phyloP scores from a whole-genome alignment of 2,888 invertebrate genomes.

The Ormyrus nitidulus region DNA sequence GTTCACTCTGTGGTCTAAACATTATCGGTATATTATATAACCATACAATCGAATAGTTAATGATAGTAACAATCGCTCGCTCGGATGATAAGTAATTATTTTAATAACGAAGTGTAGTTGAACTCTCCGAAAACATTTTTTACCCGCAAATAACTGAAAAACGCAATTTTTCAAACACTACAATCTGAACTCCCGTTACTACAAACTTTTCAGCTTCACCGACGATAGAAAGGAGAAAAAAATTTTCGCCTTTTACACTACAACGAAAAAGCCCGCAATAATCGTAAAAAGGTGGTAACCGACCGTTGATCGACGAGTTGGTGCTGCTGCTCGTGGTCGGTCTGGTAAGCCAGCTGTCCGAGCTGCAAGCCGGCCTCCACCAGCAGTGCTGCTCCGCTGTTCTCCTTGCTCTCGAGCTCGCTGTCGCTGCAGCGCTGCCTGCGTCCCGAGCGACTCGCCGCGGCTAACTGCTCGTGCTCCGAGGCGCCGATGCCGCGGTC shows the following conservation, averaged over 20 bases:
- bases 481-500: not conserved
- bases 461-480: conserved; percentile 27
- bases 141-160: not conserved
- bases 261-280: too few species aligned
- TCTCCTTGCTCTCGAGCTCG: not conserved
- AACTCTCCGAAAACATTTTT: not conserved
- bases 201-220: not conserved
- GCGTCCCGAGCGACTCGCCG: conserved; percentile 16
- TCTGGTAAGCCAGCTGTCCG: conserved; percentile 15
- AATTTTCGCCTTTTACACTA: not conserved
- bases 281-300: not conserved
- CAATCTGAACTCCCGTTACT: not conserved
- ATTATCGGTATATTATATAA: conserved; percentile 46
- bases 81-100: conserved; percentile 18
- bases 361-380: not conserved
- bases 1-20: conserved; percentile 32
- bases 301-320: conserved; percentile 29
- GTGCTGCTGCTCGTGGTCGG: conserved; percentile 22
- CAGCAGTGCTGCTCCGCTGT: not conserved
- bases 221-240: not conserved
- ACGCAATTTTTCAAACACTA: not conserved
- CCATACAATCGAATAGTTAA: conserved; percentile 44
- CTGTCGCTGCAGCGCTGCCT: conserved; percentile 5
- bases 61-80: conserved; percentile 29
- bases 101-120: conserved; percentile 27